Evolutionary conservation across 2,888 invertebrate species (phyloP).

Genomic region (Amphiduros pacificus): DNA sequence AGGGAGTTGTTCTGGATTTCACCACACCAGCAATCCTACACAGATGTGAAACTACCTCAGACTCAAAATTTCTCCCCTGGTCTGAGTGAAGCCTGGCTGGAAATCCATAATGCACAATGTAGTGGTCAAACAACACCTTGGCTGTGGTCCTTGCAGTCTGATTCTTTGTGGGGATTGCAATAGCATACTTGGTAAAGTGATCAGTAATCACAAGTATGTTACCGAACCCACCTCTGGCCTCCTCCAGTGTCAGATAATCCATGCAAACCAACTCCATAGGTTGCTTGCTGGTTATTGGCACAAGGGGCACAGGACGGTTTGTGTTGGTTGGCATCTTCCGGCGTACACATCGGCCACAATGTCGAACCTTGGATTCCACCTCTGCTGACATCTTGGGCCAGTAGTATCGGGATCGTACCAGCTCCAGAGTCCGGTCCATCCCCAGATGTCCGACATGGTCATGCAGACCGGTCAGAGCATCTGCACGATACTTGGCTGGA

Average conservation of each 20-base stretch:
- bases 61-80: conserved; percentile 11
- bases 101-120: conserved; percentile 26
- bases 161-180: conserved; percentile 23
- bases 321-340: no score
- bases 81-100: conserved; percentile 2
- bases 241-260: conserved; percentile 24
- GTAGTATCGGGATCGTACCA: background rate
- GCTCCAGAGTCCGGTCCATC: background rate
- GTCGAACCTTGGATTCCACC: no score
- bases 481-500: background rate
- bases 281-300: conserved; percentile 5
- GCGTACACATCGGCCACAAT: no score
- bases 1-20: conserved; percentile 15
- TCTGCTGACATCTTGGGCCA: background rate
- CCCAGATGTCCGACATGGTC: background rate
- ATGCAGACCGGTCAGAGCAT: background rate
- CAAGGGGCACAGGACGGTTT: no score
- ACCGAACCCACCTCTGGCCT: conserved; percentile 16
- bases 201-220: conserved; percentile 29
- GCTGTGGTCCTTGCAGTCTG: conserved; percentile 26
- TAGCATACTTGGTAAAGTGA: conserved; percentile 25
- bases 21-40: background rate
- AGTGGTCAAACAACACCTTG: conserved; percentile 22
- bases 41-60: background rate
- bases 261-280: conserved; percentile 27